Percentiles rank a stretch among this genome's conserved stretches.
phyloP scores from a whole-genome alignment of 2,888 invertebrate species.

The Metopia argyrocephala region DNA sequence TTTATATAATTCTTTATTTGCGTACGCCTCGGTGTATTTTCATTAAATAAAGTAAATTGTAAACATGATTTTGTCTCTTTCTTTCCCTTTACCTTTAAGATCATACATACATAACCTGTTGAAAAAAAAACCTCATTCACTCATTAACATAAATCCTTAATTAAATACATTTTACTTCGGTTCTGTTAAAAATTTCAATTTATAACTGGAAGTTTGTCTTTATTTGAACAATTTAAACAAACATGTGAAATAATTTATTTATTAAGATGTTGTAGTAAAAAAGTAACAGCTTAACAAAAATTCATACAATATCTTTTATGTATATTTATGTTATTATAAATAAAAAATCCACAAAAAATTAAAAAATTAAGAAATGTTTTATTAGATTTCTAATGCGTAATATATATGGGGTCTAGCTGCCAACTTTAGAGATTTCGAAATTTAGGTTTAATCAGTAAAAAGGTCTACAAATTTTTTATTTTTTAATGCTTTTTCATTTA shows the following conservation, averaged over 20 bases:
- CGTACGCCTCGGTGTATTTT: slow-evolving; percentile 43
- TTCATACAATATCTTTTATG: slow-evolving; percentile 49
- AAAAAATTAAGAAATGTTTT: slow-evolving; percentile 28
- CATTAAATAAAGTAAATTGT: neutral
- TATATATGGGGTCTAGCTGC: no score
- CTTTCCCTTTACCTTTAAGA: neutral
- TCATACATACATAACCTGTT: no score
- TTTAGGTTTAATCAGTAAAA: no score
- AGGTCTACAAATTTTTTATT: no score
- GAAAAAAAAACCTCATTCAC: neutral
- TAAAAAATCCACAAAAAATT: slow-evolving; percentile 34
- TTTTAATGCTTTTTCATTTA: no score
- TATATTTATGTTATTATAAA: slow-evolving; percentile 53
- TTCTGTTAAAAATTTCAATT: neutral
- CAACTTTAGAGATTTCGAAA: no score
- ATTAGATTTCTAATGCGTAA: neutral
- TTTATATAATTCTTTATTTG: neutral
- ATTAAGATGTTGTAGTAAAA: slow-evolving; percentile 43
- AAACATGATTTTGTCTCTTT: neutral
- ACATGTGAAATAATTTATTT: slow-evolving; percentile 43
- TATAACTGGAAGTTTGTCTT: neutral
- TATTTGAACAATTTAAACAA: neutral
- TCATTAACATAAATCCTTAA: slow-evolving; percentile 3
- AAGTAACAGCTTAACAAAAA: slow-evolving; percentile 40
- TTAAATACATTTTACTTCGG: neutral